Base-by-base conservation (phyloP, 2,888 invertebrate species). In the Mycalesis mineus region DNA sequence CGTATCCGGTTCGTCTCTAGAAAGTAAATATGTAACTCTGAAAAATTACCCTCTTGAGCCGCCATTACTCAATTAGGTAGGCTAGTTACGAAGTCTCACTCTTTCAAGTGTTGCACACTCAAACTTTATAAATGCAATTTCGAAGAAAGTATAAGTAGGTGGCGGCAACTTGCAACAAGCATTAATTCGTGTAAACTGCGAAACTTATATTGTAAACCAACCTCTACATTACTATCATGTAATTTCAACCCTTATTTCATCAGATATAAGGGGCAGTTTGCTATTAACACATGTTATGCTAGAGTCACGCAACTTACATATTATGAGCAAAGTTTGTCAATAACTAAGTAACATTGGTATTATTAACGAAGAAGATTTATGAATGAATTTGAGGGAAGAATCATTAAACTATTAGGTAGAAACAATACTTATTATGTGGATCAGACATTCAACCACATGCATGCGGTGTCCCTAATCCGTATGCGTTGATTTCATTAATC, bases 321-420 rank as follows among this genome's bases (percentile, higher is more conserved):
- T 71, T 75, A 77, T 66, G 72, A 68, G 65, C 67, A 62, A 75
- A 76, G 62, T 79, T 77, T 57, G 66, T 68, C 69, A 68, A 68
- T 70, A 68, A 68, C 29, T 44, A 44, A 29, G 64, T 61, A 37
- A 49, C n/a, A n/a, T n/a, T n/a, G 13, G 45, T 11, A 28, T 49
- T 39, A 36, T 11, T 11, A 45, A 37, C 17, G 14, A 39, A 39
- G 17, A 4, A 36, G 9, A 11, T 9, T 36, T 36, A 36, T 36
- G 36, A 1, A 36, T 11, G 11, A 9, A 11, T 36, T 36, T 28
- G 42, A 28, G 9, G 9, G 9, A 41, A 7, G 40, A 17, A 41
- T 15, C 40, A 41, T 15, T 41, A 41, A 22, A 17, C 13, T 2
- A 13, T 13, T 42, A n/a, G n/a, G n/a, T n/a, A n/a, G 7, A 28